Evolutionary conservation across 2,888 invertebrate species (phyloP), one percentile per base, ranked within the genome.

Genomic region (Drosophila affinis): DNA sequence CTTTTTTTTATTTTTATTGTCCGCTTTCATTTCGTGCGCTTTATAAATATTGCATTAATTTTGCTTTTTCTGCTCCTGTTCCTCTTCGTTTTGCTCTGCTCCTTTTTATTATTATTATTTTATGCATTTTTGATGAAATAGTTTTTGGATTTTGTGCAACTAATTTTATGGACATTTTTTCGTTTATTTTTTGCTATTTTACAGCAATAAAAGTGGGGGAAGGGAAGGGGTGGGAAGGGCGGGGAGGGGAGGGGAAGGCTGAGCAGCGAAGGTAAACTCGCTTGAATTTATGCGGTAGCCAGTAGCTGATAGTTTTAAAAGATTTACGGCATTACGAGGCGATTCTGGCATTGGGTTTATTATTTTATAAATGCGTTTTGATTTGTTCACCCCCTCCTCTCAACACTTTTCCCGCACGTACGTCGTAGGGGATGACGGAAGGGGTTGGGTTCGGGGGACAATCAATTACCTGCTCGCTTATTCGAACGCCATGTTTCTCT

Each of bases 121-220:
- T 87, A 81, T 85, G 81, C 75, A 88, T 87, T 85, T 85, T 88
- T 88, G 85, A 88, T 85, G 79, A 75, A 76, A 88, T 76, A 78
- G 76, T 79, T 83, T 80, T 88, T 79, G 74, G 67, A 76, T 81
- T 80, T 79, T 63, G 57, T 65, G 57, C 75, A 80, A 76, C 87
- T 84, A 88, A 88, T 88, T 83, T 88, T 71, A 60, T 60, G 60
- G 24, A 17, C 45, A 27, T 62, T 64, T 68, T 70, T 47, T 56
- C 48, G 39, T 18, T 24, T 57, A 56, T 57, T 68, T 56, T 64
- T 72, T 70, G 44, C 51, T 34, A 44, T 61, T 47, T 54, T 44
- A 17, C 34, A 21, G 61, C 21, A 39, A 44, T 44, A 44, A 29
- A 32, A 21, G 21, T 24, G 32, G 10, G 49, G 52, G 58, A 47